Conservation (phyloP, 2,888 invertebrate species). For the Phlogophora meticulosa region DNA sequence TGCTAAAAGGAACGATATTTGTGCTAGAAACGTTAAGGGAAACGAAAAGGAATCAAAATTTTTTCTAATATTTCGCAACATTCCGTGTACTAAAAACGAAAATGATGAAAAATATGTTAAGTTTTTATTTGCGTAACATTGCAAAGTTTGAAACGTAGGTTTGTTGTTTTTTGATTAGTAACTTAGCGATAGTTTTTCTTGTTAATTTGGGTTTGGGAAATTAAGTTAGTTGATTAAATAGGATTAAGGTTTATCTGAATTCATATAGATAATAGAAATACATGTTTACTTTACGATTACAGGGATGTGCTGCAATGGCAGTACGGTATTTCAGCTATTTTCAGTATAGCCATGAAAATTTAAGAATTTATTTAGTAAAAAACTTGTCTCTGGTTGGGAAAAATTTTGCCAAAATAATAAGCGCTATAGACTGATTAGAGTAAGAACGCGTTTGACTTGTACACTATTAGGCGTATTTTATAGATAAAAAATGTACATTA, state of each 20-base stretch:
- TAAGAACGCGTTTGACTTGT: constrained; percentile 89
- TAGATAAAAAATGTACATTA: constrained; percentile 87
- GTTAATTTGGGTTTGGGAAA: constrained; percentile 91
- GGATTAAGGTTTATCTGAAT: constrained; percentile 90
- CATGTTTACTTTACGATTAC: constrained; percentile 88
- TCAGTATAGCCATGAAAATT: constrained; percentile 72
- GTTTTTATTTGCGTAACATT: constrained; percentile 89
- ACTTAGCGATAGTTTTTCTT: constrained; percentile 87
- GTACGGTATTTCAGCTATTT: constrained; percentile 81
- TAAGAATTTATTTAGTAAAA: constrained; percentile 83
- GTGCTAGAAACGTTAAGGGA: constrained; percentile 75
- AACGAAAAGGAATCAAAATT: constrained; percentile 76
- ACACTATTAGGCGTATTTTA: constrained; percentile 91
- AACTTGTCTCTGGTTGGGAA: constrained; percentile 76
- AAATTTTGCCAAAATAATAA: constrained; percentile 89
- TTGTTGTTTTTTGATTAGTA: constrained; percentile 90
- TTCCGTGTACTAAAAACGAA: constrained; percentile 81
- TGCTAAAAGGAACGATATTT: constrained; percentile 89
- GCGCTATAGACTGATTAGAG: constrained; percentile 91
- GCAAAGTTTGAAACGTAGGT: constrained; percentile 86
- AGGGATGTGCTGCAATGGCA: constrained; percentile 90
- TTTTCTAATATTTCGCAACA: constrained; percentile 82
- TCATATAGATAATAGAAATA: constrained; percentile 87
- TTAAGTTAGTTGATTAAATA: constrained; percentile 89
- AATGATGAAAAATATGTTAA: constrained; percentile 82